Evolutionary conservation across 2,113 vertebrate genomes (phyloP).

Genomic region (Phyllostomus hastatus): DNA sequence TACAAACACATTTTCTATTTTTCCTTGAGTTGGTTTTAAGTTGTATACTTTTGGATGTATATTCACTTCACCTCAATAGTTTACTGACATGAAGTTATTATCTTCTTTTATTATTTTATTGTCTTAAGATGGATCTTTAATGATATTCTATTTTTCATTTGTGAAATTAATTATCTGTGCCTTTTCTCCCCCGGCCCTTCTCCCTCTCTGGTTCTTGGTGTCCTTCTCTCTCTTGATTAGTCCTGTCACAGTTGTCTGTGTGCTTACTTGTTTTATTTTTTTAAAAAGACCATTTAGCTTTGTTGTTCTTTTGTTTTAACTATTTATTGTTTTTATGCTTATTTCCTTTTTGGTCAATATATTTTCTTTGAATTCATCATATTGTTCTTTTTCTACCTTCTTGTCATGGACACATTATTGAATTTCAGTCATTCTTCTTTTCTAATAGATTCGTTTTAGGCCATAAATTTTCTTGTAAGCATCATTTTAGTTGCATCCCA

Average conservation of each 20-base stretch:
- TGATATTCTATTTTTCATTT: background rate
- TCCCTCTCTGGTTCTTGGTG: background rate
- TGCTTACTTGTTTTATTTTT: background rate
- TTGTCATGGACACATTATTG: background rate
- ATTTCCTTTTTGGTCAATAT: background rate
- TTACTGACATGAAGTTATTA: background rate
- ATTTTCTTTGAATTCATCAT: background rate
- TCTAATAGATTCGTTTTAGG: background rate
- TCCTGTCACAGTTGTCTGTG: background rate
- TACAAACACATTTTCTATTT: background rate
- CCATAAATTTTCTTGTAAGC: background rate
- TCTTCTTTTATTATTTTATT: background rate
- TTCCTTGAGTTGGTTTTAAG: background rate
- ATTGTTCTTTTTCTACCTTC: background rate
- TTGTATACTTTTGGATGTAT: background rate
- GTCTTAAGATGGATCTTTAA: background rate
- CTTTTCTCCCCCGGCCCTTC: background rate
- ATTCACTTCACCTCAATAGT: background rate
- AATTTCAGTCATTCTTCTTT: background rate
- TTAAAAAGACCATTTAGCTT: background rate
- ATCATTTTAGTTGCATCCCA: background rate
- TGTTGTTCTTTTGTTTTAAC: background rate
- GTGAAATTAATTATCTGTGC: background rate
- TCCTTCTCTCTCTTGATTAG: background rate
- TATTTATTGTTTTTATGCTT: background rate